Percentiles rank a stretch among this genome's conserved stretches.
These are phyloP conservation scores for Yoshiicerus persimilis DNA, from an alignment of 1,140 invertebrate genomes.

Conservation along the genomic window DNA sequence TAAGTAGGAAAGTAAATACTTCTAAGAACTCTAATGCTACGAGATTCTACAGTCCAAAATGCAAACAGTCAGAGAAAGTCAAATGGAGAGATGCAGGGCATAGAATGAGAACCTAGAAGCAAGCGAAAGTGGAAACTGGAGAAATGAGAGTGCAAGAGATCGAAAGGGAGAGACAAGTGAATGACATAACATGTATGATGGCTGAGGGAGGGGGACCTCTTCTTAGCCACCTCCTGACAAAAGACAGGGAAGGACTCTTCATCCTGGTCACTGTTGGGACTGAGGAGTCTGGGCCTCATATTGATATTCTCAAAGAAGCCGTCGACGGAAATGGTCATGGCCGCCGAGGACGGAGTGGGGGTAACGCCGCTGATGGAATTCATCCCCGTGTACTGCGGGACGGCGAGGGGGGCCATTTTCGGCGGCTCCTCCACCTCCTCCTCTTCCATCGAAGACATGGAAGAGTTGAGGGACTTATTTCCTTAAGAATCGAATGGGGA, in stretches of 20 bases:
- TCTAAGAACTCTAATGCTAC: background rate
- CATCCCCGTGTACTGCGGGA: slow-evolving; percentile 49
- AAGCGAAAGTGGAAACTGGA: background rate
- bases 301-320: slow-evolving; percentile 73
- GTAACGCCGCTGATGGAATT: slow-evolving; percentile 54
- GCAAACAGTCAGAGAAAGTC: background rate
- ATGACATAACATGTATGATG: slow-evolving; percentile 76
- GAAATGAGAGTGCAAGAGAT: background rate
- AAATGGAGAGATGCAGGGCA: background rate
- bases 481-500: background rate
- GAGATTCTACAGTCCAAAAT: background rate
- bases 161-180: slow-evolving; percentile 18
- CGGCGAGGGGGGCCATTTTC: slow-evolving; percentile 44
- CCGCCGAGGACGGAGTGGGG: slow-evolving; percentile 79
- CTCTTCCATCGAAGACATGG: background rate
- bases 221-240: slow-evolving; percentile 44
- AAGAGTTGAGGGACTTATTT: slow-evolving; percentile 7
- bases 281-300: background rate
- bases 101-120: background rate
- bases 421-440: background rate
- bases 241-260: slow-evolving; percentile 80
- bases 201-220: slow-evolving; percentile 68
- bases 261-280: background rate
- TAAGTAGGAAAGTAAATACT: background rate
- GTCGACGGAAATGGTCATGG: slow-evolving; percentile 78